Percentiles rank a stretch among this genome's conserved stretches.
Conservation (phyloP, 2,888 invertebrate species). For the Drosophila mulleri region DNA sequence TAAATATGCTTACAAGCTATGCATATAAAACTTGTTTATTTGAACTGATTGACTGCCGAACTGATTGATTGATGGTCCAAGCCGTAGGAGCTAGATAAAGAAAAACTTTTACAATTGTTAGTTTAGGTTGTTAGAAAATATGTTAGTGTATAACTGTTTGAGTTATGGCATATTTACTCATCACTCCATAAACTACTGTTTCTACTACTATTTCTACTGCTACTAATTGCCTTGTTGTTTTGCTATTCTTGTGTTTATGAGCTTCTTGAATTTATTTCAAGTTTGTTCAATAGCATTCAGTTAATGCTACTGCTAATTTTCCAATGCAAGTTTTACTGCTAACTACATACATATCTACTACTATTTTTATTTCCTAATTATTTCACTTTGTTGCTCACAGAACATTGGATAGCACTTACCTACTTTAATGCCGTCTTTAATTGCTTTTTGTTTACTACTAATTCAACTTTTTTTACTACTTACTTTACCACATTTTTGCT, state of each 20-base stretch:
- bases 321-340: too few relatives aligned
- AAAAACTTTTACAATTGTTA: not conserved
- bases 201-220: not conserved
- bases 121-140: not conserved
- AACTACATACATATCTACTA: not conserved
- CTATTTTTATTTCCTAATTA: not conserved
- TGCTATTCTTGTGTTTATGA: not conserved
- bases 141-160: not conserved
- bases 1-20: too few relatives aligned
- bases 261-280: not conserved
- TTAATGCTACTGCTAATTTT: not conserved
- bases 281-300: not conserved
- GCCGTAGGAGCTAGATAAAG: not conserved
- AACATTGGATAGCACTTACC: not conserved
- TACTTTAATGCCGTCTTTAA: not conserved
- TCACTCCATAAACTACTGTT: not conserved
- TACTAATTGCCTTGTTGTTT: not conserved
- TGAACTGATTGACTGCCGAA: not conserved
- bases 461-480: not conserved
- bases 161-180: not conserved
- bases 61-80: constrained; percentile 5
- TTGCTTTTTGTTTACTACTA: not conserved
- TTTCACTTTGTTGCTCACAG: not conserved
- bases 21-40: constrained; percentile 1
- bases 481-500: not conserved